Conservation (phyloP, 2,888 invertebrate species). For the Tipula confusa region DNA sequence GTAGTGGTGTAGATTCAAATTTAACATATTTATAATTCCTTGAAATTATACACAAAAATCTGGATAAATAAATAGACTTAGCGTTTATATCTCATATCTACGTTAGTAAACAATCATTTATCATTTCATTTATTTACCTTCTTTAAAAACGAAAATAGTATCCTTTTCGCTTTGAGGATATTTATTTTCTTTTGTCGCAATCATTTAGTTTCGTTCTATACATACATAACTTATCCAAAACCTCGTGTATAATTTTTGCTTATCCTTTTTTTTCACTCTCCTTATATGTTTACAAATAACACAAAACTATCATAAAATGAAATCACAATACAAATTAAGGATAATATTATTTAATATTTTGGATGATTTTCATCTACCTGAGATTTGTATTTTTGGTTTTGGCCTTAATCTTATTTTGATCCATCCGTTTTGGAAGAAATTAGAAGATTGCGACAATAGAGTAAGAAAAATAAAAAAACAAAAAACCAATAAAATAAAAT, state of each 20-base stretch:
- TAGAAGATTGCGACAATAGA: neutral
- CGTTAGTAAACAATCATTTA: neutral
- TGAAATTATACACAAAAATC: neutral
- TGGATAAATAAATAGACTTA: neutral
- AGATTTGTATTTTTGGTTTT: neutral
- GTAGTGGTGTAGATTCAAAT: neutral
- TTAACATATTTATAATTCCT: neutral
- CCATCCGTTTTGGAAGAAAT: constrained; percentile 15
- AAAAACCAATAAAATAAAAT: neutral
- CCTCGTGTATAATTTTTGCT: neutral
- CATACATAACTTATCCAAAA: neutral
- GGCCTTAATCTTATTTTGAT: constrained; percentile 25
- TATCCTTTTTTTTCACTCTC: neutral
- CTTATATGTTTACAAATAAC: neutral
- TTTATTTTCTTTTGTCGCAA: constrained; percentile 25
- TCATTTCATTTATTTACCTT: neutral
- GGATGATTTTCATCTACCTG: neutral
- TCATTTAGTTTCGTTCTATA: neutral
- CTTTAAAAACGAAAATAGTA: neutral
- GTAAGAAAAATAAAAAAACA: neutral
- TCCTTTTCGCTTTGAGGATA: neutral
- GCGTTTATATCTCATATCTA: neutral
- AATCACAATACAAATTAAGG: constrained; percentile 3
- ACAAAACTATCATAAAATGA: neutral
- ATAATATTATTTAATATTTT: neutral